These are phyloP conservation scores for Aspidiotus rigidus DNA, from an alignment of 2,888 invertebrate genomes.

Conservation along the genomic window DNA sequence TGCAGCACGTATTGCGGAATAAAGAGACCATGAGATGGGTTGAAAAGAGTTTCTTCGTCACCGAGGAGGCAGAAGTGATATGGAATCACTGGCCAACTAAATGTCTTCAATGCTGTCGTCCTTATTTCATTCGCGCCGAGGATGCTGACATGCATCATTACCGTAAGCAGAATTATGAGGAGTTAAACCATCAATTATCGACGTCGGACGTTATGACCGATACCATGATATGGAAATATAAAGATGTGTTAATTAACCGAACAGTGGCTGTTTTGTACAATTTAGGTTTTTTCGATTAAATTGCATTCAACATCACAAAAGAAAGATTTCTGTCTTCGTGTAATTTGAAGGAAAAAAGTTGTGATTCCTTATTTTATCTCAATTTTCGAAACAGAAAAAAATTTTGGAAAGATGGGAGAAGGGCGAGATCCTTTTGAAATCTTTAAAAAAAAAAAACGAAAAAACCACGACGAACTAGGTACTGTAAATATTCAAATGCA, in stretches of 20 bases:
- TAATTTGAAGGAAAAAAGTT: no score
- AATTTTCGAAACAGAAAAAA: no score
- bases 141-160: neutral
- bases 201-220: neutral
- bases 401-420: no score
- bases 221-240: neutral
- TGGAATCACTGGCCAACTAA: neutral
- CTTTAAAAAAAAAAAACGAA: no score
- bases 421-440: no score
- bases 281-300: neutral
- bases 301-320: no score
- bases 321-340: no score
- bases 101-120: neutral
- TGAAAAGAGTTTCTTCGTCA: neutral
- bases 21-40: neutral
- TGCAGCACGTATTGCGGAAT: neutral
- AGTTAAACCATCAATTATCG: neutral
- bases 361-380: no score
- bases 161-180: neutral
- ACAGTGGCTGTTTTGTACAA: neutral
- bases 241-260: neutral
- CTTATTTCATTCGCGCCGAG: neutral
- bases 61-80: neutral
- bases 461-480: no score
- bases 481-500: no score